phyloP scores from a whole-genome alignment of 2,797 vertebrate genomes.

The Enoplosus armatus region DNA sequence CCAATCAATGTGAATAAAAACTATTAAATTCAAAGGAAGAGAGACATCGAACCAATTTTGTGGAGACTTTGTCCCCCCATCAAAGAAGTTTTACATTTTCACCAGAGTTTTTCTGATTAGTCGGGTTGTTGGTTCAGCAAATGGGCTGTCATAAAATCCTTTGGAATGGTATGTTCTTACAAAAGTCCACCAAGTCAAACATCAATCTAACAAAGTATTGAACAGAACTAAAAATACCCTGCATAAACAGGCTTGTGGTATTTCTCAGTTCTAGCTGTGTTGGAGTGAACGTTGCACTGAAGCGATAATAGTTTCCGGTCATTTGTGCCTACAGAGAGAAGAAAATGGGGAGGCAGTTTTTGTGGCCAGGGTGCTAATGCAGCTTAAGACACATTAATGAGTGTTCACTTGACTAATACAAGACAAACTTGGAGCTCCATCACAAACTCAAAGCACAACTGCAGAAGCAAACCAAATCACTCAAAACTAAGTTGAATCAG shows the following conservation, averaged over 20 bases:
- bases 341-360: constrained; percentile 37
- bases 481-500: constrained; percentile 4
- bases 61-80: constrained; percentile 58
- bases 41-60: constrained; percentile 77
- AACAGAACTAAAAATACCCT: constrained; percentile 75
- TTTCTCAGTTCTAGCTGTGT: constrained; percentile 34
- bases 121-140: constrained; percentile 66
- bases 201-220: constrained; percentile 70
- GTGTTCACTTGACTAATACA: constrained; percentile 32
- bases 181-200: constrained; percentile 76
- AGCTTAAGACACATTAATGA: constrained; percentile 29
- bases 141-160: constrained; percentile 72
- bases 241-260: constrained; percentile 56
- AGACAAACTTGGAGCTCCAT: constrained; percentile 30
- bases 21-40: constrained; percentile 70
- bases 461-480: constrained; percentile 25
- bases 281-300: constrained; percentile 35
- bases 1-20: constrained; percentile 88
- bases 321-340: constrained; percentile 40
- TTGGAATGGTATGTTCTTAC: constrained; percentile 66
- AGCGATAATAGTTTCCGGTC: constrained; percentile 41
- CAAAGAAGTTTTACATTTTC: constrained; percentile 68
- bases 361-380: constrained; percentile 28
- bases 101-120: constrained; percentile 71
- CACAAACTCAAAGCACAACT: constrained; percentile 28